Conservation (phyloP, 2,113 vertebrate species). For the Xiphophorus hellerii region DNA sequence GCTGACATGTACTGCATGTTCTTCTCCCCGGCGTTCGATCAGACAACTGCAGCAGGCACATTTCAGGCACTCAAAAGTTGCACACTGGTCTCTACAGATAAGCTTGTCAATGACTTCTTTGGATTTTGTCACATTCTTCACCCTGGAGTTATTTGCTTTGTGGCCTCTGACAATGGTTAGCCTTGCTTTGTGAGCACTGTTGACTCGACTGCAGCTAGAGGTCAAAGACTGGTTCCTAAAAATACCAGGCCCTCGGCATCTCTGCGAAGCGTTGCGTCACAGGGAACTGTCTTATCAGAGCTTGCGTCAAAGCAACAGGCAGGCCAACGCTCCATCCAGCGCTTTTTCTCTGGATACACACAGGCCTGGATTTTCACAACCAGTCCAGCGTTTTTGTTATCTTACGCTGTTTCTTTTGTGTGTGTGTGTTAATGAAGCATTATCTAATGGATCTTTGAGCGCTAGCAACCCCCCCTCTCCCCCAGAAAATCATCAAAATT, state of each 20-base stretch:
- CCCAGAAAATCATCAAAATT: slow-evolving; percentile 20
- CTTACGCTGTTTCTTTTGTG: not conserved
- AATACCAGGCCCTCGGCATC: slow-evolving; percentile 63
- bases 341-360: slow-evolving; percentile 48
- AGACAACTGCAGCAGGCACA: not conserved
- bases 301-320: slow-evolving; percentile 69
- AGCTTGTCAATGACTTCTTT: slow-evolving; percentile 12
- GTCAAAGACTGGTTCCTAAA: slow-evolving; percentile 75
- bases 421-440: slow-evolving; percentile 12
- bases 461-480: slow-evolving; percentile 11
- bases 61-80: slow-evolving; percentile 2
- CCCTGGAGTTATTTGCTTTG: slow-evolving; percentile 31
- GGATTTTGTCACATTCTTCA: slow-evolving; percentile 8
- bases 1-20: slow-evolving; percentile 12
- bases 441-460: slow-evolving; percentile 26
- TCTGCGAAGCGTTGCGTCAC: slow-evolving; percentile 70
- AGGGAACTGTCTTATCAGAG: slow-evolving; percentile 70
- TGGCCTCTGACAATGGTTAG: slow-evolving; percentile 33
- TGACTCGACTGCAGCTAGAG: slow-evolving; percentile 58
- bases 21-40: slow-evolving; percentile 15
- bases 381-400: slow-evolving; percentile 1
- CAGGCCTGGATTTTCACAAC: slow-evolving; percentile 22
- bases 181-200: slow-evolving; percentile 50
- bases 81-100: not conserved
- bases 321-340: slow-evolving; percentile 38